phyloP scores from a whole-genome alignment of 2,113 vertebrate species.

The Cottus gobio region DNA sequence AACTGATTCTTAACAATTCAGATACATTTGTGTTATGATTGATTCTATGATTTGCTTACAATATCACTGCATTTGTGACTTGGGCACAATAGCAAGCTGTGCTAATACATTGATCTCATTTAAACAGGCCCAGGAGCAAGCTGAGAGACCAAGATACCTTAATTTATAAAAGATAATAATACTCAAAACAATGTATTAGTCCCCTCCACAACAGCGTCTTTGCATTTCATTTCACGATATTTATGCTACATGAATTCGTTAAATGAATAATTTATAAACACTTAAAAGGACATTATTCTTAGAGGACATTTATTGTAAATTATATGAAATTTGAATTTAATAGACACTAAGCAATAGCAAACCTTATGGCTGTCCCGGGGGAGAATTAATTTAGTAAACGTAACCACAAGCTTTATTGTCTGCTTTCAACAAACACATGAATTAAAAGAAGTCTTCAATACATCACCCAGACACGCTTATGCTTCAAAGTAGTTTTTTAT shows the following conservation, averaged over 20 bases:
- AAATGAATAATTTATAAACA: conserved; percentile 66
- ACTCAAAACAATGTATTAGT: conserved; percentile 27
- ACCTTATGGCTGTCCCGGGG: conserved; percentile 59
- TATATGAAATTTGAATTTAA: conserved; percentile 71
- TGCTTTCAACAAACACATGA: conserved; percentile 67
- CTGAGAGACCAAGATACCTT: conserved; percentile 17
- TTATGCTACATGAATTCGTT: conserved; percentile 66
- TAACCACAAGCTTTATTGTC: conserved; percentile 53
- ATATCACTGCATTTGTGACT: background rate
- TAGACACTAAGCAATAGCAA: conserved; percentile 55
- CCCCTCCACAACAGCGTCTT: conserved; percentile 22
- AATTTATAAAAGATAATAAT: conserved; percentile 45
- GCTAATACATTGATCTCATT: background rate
- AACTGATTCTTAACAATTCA: background rate
- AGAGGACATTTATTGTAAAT: conserved; percentile 68
- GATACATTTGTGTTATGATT: background rate
- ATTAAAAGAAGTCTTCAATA: conserved; percentile 56
- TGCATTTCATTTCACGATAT: conserved; percentile 59
- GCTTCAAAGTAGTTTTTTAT: conserved; percentile 57
- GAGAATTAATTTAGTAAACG: conserved; percentile 67
- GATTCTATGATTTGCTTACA: background rate
- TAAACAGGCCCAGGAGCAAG: conserved; percentile 22
- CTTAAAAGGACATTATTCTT: conserved; percentile 72
- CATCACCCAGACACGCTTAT: conserved; percentile 56
- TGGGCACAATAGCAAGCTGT: background rate